A percentile compares a stretch with the other conserved stretches of the same genome.
Evolutionary conservation across 2,888 invertebrate species (phyloP).

Genomic region (Clanis bilineata): DNA sequence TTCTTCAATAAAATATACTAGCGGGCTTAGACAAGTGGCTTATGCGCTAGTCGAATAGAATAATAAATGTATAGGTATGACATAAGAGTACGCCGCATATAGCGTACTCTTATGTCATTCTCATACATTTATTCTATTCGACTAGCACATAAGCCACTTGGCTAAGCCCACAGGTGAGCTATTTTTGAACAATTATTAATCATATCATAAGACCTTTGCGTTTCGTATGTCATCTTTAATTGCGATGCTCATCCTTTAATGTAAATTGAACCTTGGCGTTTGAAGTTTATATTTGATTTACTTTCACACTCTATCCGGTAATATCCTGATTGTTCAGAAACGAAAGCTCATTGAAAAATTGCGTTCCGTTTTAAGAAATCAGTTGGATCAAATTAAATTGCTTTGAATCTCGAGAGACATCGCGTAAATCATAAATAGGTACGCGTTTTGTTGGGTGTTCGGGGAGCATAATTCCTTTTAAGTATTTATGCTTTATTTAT

Average conservation of each 20-base stretch:
- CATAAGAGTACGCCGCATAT: no score
- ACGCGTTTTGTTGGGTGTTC: no score
- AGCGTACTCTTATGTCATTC: no score
- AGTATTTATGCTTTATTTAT: not conserved
- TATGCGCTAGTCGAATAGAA: no score
- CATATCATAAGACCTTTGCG: conserved; percentile 23
- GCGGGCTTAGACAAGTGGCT: no score
- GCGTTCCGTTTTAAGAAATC: not conserved
- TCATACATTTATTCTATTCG: no score
- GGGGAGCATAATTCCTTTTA: not conserved
- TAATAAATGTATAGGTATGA: no score
- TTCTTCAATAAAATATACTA: no score
- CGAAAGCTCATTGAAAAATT: not conserved
- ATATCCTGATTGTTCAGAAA: not conserved
- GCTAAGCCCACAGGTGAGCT: no score
- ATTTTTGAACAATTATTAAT: conserved; percentile 26
- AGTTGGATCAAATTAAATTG: not conserved
- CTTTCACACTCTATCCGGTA: not conserved
- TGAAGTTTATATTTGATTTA: not conserved
- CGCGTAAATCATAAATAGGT: no score
- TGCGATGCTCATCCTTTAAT: conserved; percentile 21
- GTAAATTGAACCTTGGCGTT: not conserved
- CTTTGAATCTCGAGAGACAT: not conserved
- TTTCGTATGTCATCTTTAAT: conserved; percentile 30
- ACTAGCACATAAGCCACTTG: no score